These are phyloP conservation scores for Barypeithes pellucidus DNA, from an alignment of 2,888 invertebrate genomes.

Conservation along the genomic window DNA sequence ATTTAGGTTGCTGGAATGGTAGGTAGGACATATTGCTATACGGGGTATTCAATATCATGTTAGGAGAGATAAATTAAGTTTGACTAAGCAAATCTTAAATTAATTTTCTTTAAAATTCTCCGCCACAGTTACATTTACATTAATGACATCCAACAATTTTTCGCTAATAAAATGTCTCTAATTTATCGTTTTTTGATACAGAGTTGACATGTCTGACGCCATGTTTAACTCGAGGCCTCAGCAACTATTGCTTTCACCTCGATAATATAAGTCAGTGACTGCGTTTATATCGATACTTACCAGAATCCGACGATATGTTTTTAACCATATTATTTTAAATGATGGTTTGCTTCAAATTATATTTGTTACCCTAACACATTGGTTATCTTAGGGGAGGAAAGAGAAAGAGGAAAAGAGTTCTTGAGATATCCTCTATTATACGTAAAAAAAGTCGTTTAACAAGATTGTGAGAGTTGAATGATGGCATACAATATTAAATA, in stretches of 20 bases:
- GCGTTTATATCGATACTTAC: background rate
- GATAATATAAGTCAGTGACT: conserved; percentile 17
- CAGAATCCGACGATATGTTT: too few species aligned
- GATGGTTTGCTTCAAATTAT: too few species aligned
- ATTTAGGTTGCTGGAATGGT: conserved; percentile 23
- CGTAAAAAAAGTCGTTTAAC: too few species aligned
- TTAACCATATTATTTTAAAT: too few species aligned
- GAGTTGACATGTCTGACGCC: conserved; percentile 4
- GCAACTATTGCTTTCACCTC: conserved; percentile 16
- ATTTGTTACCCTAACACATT: too few species aligned
- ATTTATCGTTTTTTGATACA: conserved; percentile 7
- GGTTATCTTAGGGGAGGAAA: too few species aligned
- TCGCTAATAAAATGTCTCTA: background rate
- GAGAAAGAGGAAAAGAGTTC: too few species aligned
- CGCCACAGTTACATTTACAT: background rate
- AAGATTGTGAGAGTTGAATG: too few species aligned
- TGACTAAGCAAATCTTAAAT: too few species aligned
- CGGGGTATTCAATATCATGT: too few species aligned
- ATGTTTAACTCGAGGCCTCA: conserved; percentile 13
- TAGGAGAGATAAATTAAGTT: too few species aligned
- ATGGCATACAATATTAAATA: background rate
- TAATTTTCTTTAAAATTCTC: background rate
- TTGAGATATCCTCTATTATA: too few species aligned
- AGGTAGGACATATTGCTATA: background rate
- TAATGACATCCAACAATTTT: background rate